Evolutionary conservation across 2,113 vertebrate species (phyloP), one percentile per base, ranked within the genome.

Genomic region (Dipodomys ordii): DNA sequence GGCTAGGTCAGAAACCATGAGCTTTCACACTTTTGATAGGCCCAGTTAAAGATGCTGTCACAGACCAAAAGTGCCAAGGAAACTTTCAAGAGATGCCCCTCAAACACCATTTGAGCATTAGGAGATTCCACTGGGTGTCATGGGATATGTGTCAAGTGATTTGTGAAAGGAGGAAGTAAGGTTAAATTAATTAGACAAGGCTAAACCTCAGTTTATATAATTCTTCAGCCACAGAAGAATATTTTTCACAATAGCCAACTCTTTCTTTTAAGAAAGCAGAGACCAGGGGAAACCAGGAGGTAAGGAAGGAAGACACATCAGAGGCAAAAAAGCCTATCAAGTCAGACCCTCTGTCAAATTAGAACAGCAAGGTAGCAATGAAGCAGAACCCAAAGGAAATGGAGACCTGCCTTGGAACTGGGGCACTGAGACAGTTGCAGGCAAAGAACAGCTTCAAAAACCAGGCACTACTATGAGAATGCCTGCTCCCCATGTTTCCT

Each of bases 1-100:
- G 76, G 22, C 65, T 65, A 64, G 13, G 77, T 89, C 85, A 76
- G 72, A 91, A 79, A 93, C 67, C 69, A 84, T 8, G 30, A 28
- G 25, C 49, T 60, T 92, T 44, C 27, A 25, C 64, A 49, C 9
- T 76, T 86, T 44, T 60, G 71, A 65, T 32, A 49, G 53, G 73
- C 8, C 32, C 49, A 85, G 13, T 25, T 77, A 15, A 68, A 89
- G 68, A 46, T 10, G 25, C 23, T 78, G 78, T 60, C 11, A 16
- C 12, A 73, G 32, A 44, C n/a, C 62, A 44, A 57, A 60, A 86
- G 19, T 91, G 27, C 16, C 16, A 23, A 68, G 3, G 16, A 39
- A 10, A 65, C n/a, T 92, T 79, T 44, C 78, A 67, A 87, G 57
- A 85, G 49, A 87, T 44, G 87, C 88, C 27, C 73, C 27, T 18